phyloP scores from a whole-genome alignment of 2,797 vertebrate genomes.

The Notolepis coatsorum region DNA sequence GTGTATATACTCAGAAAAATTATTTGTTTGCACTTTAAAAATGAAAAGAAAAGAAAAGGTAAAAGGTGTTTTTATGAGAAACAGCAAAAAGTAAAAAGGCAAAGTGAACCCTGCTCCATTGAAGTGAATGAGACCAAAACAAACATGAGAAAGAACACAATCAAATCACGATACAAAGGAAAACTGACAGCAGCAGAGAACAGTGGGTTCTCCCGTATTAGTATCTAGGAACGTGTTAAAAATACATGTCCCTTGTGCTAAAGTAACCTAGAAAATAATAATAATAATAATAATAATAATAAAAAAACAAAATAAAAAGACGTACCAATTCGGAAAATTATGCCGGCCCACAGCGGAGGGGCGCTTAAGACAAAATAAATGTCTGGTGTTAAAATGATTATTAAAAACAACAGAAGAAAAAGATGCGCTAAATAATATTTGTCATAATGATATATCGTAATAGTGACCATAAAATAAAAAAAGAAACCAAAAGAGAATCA shows the following conservation, averaged over 20 bases:
- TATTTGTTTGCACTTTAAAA: conserved; percentile 44
- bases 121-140: conserved; percentile 63
- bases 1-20: conserved; percentile 59
- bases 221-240: conserved; percentile 76
- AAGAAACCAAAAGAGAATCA: conserved; percentile 53
- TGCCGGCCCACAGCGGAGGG: conserved; percentile 55
- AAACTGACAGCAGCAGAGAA: conserved; percentile 78
- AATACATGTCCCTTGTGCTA: conserved; percentile 81
- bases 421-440: conserved; percentile 71
- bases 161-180: conserved; percentile 55
- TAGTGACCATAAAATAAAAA: conserved; percentile 67
- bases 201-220: conserved; percentile 80
- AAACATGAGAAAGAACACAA: conserved; percentile 61
- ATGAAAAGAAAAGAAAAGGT: too few species aligned
- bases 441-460: conserved; percentile 67
- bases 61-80: conserved; percentile 11
- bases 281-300: conserved; percentile 20
- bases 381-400: conserved; percentile 78
- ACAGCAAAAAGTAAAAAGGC: conserved; percentile 63
- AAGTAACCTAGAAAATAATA: conserved; percentile 69
- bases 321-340: conserved; percentile 73
- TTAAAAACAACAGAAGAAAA: conserved; percentile 58
- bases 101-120: conserved; percentile 55
- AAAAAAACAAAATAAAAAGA: conserved; percentile 30
- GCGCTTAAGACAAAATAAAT: conserved; percentile 73